Percentiles rank a stretch among this genome's conserved stretches.
These are phyloP conservation scores for Ptilorrhoa leucosticta DNA, from an alignment of 2,113 vertebrate species.

Conservation along the genomic window DNA sequence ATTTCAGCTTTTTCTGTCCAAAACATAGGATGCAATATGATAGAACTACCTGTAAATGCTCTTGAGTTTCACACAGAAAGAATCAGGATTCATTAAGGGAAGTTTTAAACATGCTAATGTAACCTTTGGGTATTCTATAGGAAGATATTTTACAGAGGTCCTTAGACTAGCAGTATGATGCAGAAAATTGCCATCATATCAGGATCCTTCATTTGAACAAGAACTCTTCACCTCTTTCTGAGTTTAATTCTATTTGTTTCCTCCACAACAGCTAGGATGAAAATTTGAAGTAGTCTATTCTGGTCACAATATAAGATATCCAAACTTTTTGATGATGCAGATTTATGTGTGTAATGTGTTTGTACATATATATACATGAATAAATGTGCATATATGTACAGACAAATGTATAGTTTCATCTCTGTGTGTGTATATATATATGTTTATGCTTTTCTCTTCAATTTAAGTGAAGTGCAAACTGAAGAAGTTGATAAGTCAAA, in stretches of 20 bases:
- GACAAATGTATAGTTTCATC: neutral
- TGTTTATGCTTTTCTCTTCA: neutral
- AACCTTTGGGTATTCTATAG: neutral
- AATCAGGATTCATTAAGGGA: neutral
- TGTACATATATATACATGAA: neutral
- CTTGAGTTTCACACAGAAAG: neutral
- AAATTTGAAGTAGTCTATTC: neutral
- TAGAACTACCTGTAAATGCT: neutral
- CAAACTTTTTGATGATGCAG: neutral
- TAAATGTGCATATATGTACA: neutral
- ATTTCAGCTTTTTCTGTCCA: neutral
- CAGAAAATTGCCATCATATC: neutral
- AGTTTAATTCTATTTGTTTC: neutral
- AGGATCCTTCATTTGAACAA: neutral
- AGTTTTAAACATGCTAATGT: neutral
- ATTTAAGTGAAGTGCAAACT: neutral
- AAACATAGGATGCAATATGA: neutral
- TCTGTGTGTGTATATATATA: rapidly evolving
- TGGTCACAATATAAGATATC: neutral
- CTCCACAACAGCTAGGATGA: neutral
- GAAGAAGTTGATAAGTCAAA: neutral
- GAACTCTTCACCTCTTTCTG: neutral
- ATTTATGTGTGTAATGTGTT: neutral
- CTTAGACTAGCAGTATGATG: neutral
- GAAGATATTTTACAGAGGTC: neutral